phyloP scores from a whole-genome alignment of 2,888 invertebrate genomes.

The Dasysyrphus tricinctus region DNA sequence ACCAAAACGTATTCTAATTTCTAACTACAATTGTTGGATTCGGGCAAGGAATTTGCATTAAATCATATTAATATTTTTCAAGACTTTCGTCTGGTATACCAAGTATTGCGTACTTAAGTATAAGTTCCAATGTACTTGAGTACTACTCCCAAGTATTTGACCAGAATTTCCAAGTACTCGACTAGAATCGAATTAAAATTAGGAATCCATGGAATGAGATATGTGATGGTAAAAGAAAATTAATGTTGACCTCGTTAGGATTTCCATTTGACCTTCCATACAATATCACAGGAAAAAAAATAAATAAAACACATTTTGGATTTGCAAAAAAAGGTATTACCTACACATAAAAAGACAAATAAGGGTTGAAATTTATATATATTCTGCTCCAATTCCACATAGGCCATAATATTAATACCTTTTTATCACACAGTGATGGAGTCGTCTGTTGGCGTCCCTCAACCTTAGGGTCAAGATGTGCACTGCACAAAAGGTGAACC shows the following conservation, averaged over 20 bases:
- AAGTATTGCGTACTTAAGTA: too few species aligned
- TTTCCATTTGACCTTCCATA: slow-evolving; percentile 58
- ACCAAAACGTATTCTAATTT: too few species aligned
- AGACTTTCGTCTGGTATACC: too few species aligned
- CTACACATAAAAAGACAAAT: slow-evolving; percentile 19
- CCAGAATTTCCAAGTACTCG: too few species aligned
- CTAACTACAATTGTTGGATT: too few species aligned
- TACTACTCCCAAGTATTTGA: too few species aligned
- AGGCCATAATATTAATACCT: slow-evolving; percentile 35
- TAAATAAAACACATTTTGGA: slow-evolving; percentile 31
- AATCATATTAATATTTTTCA: too few species aligned
- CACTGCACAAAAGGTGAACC: slow-evolving; percentile 64
- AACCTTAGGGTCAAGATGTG: slow-evolving; percentile 65
- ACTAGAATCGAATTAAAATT: slow-evolving; percentile 21
- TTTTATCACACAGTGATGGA: slow-evolving; percentile 17
- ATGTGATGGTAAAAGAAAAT: slow-evolving; percentile 28
- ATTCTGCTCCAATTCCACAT: slow-evolving; percentile 33
- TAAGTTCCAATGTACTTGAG: too few species aligned
- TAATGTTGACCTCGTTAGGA: slow-evolving; percentile 46
- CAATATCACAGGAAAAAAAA: slow-evolving; percentile 30
- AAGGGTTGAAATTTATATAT: slow-evolving; percentile 13
- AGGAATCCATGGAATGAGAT: slow-evolving; percentile 25
- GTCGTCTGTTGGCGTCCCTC: slow-evolving; percentile 29
- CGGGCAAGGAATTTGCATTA: too few species aligned
- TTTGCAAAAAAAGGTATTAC: slow-evolving; percentile 1